Base-by-base conservation (phyloP, 2,113 vertebrate genomes). In the Mormoops blainvillei region DNA sequence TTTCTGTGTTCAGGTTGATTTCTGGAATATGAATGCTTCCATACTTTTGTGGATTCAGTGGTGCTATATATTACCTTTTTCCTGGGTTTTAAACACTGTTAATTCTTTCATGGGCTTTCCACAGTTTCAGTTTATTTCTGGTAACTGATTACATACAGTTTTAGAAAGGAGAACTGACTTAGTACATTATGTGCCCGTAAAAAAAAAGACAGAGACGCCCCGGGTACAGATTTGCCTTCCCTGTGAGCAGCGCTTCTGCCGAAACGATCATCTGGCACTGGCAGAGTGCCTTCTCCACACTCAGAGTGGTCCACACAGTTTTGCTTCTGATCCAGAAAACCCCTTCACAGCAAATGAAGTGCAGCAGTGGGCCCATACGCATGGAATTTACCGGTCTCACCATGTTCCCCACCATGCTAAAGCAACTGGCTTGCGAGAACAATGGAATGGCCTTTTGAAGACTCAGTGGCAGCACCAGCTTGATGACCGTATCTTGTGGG, bases 51-150 rank as follows among this genome's bases (percentile, higher is more conserved):
- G 83, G 45, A 36, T 94, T 87, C 48, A 13, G 22, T 74, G 71
- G 36, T 93, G 20, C 71, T 89, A 76, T 87, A 85, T 89, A 84
- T 52, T 95, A 70, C 4, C 84, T 73, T 87, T 87, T 36, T 63
- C 76, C 82, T 92, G 28, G 28, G 71, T 87, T 92, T 94, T 76
- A 80, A 94, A 82, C 80, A 70, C 26, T 52, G 24, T 87, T 93
- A 86, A 94, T 85, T 91, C 82, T 94, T 97, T 91, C 84, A 85
- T 83, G n/a, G 28, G 26, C 68, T 94, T 95, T 54, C 50, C 58
- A 76, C 38, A 81, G 77, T 74, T 87, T 74, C 54, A 31, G 20
- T 63, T 94, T 80, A 92, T 89, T 95, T 89, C 81, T 68, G 45
- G 74, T 68, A 87, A 45, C 68, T 91, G 41, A 80, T 89, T 81